A percentile compares a stretch with the other conserved stretches of the same genome.
Conservation (phyloP, 2,797 vertebrate genomes). For the Enteromius mattozi region DNA sequence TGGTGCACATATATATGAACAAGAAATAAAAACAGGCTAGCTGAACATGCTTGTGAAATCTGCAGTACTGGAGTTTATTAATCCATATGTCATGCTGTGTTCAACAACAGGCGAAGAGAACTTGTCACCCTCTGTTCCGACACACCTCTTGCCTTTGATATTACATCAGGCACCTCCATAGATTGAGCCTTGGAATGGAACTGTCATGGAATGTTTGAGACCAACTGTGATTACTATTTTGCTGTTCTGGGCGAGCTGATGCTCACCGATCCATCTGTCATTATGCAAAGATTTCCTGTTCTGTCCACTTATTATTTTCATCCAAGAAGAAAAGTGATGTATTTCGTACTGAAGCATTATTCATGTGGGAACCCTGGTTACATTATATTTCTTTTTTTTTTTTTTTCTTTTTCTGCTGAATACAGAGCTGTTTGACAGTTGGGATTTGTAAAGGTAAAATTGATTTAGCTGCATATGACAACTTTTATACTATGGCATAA, state of each 20-base stretch:
- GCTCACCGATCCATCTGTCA: slow-evolving; percentile 43
- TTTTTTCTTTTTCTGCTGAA: not conserved
- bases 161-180: slow-evolving; percentile 48
- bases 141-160: slow-evolving; percentile 55
- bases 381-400: not conserved
- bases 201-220: slow-evolving; percentile 45
- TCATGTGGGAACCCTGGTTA: not conserved
- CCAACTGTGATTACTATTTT: slow-evolving; percentile 65
- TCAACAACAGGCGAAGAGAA: slow-evolving; percentile 37
- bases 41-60: slow-evolving; percentile 24
- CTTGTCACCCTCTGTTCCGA: slow-evolving; percentile 38
- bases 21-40: not conserved
- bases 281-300: slow-evolving; percentile 42
- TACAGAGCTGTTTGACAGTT: not conserved
- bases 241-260: slow-evolving; percentile 54
- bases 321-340: slow-evolving; percentile 28
- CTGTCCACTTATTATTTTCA: slow-evolving; percentile 41
- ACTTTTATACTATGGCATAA: not conserved
- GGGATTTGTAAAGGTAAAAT: slow-evolving; percentile 5
- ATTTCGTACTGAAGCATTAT: slow-evolving; percentile 17
- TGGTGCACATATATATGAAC: not conserved
- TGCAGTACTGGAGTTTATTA: slow-evolving; percentile 42
- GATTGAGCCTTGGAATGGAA: slow-evolving; percentile 55
- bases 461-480: not conserved
- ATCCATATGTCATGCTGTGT: slow-evolving; percentile 45